Percentiles rank a stretch among this genome's conserved stretches.
Evolutionary conservation across 2,113 vertebrate species (phyloP).

Genomic region (Callithrix jacchus): DNA sequence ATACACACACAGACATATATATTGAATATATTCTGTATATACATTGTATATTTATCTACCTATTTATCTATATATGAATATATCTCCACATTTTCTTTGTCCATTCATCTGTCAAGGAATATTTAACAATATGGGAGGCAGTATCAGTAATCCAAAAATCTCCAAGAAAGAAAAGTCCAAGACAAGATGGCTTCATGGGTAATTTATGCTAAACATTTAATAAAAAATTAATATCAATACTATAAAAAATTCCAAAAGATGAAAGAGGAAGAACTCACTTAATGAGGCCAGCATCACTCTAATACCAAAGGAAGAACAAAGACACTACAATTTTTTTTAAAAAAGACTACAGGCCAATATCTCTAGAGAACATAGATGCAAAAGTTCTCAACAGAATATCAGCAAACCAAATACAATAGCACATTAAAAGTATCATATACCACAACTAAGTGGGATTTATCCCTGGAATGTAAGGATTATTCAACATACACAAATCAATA

Average conservation of each 20-base stretch:
- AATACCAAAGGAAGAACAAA: neutral
- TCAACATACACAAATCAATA: neutral
- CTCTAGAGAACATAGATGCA: neutral
- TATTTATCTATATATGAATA: too few species aligned
- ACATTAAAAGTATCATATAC: neutral
- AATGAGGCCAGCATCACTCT: neutral
- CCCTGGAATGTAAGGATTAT: neutral
- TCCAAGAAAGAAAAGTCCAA: neutral
- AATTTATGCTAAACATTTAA: neutral
- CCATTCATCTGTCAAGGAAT: neutral
- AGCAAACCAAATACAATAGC: neutral
- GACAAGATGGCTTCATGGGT: neutral
- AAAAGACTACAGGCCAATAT: neutral
- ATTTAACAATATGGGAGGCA: neutral
- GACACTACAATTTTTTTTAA: neutral
- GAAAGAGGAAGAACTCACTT: neutral
- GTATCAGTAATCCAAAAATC: neutral
- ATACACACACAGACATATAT: neutral
- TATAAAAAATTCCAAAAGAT: neutral
- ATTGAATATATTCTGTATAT: too few species aligned
- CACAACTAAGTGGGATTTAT: neutral
- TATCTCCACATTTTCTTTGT: neutral
- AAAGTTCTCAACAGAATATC: neutral
- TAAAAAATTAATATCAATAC: neutral
- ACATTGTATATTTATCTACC: too few species aligned